Evolutionary conservation across 2,888 invertebrate species (phyloP).

Genomic region (Molanna angustata): DNA sequence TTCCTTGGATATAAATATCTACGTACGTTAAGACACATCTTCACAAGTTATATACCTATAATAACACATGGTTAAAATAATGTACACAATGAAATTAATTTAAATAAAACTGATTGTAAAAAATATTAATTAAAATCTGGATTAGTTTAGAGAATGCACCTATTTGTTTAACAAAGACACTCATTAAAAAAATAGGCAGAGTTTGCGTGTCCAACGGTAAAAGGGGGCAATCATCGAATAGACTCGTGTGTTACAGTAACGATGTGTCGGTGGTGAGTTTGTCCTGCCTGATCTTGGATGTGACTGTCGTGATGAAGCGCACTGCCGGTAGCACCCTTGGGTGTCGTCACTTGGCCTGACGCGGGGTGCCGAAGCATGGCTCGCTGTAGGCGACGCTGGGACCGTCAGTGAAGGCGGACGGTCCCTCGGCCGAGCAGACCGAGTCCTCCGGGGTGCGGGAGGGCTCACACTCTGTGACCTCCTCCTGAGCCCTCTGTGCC

Average conservation of each 20-base stretch:
- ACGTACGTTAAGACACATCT: no score
- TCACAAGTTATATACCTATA: no score
- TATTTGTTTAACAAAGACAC: background rate
- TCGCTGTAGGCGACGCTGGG: constrained; percentile 47
- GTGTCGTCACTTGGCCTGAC: constrained; percentile 33
- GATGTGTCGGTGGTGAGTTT: background rate
- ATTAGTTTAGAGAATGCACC: background rate
- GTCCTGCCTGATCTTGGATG: constrained; percentile 1
- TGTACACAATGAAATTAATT: no score
- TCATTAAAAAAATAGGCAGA: no score
- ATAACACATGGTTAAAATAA: no score
- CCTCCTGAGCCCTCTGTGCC: constrained; percentile 58
- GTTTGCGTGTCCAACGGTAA: no score
- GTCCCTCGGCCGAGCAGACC: constrained; percentile 84
- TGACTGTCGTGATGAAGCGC: constrained; percentile 21
- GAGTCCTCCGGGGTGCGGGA: constrained; percentile 89
- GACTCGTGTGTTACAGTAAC: no score
- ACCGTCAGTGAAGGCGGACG: constrained; percentile 64
- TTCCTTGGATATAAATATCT: no score
- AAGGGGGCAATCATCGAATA: no score
- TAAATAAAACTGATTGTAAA: no score
- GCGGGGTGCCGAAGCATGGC: constrained; percentile 32
- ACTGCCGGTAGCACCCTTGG: constrained; percentile 28
- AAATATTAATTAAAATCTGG: no score
- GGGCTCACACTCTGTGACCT: constrained; percentile 73